Base-by-base conservation (phyloP, 2,888 invertebrate genomes). In the Tanypteryx hageni region DNA sequence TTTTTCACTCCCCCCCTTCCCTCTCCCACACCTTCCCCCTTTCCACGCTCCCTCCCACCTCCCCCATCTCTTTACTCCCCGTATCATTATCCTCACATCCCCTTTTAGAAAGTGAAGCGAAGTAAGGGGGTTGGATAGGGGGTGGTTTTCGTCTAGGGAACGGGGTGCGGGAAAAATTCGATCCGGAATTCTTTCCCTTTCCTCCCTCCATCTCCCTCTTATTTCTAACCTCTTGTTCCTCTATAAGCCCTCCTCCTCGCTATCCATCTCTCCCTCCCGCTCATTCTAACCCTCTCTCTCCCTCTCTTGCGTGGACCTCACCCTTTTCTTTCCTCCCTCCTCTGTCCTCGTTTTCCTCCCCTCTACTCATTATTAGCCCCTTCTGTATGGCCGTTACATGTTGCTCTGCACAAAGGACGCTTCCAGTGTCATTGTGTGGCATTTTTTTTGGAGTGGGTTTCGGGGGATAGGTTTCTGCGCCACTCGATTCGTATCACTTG, bases 51-150 rank as follows among this genome's bases (percentile, higher is more conserved):
- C 83, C 18, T 57, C 57, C n/a, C n/a, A 10, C 56, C 10, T 11
- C 11, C 13, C 83, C n/a, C 56, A n/a, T n/a, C 83, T 16, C 56
- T 18, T 18, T n/a, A n/a, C 11, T n/a, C 56, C 4, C 61, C 64
- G n/a, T 22, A 64, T 64, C 64, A 86, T 86, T 86, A 86, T 86
- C 59, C 44, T 44, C 5, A 64, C 44, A 89, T 89, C 89, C 89
- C 68, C 31, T 31, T 31, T 44, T 9, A 56, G 64, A 64, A 44
- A 89, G 31, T 61, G 61, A 61, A 85, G 58, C 57, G 59, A 31
- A 61, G 86, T 59, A 64, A 7, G 59, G 18, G 9, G 31, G 86
- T 58, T 58, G 61, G 58, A 31, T 31, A 27, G 86, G 31, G 27
- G 61, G 44, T 44, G 44, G 44, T 44, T 44, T 44, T 44, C 44